Conservation (phyloP, 2,888 invertebrate genomes). For the Habroteleia sp. region DNA sequence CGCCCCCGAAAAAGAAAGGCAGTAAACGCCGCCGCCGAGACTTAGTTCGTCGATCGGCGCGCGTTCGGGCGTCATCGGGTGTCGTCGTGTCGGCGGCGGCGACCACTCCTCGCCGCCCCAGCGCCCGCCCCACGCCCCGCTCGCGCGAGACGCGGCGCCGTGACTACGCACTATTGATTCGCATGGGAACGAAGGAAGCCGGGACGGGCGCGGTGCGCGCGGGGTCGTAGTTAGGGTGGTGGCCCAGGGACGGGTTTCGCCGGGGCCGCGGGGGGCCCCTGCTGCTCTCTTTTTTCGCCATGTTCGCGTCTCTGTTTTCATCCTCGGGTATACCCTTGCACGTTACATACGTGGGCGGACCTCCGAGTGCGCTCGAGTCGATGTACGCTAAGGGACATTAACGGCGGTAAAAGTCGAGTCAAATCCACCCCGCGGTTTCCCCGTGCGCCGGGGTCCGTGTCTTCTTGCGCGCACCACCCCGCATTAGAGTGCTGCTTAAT, state of each 20-base stretch:
- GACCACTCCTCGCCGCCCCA: slow-evolving; percentile 65
- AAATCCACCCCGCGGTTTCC: slow-evolving; percentile 5
- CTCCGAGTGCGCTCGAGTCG: slow-evolving; percentile 55
- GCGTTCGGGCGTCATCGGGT: slow-evolving; percentile 73
- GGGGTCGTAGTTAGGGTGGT: slow-evolving; percentile 62
- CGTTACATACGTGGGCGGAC: slow-evolving; percentile 51
- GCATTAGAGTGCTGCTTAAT: slow-evolving; percentile 47
- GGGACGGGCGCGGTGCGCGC: slow-evolving; percentile 66
- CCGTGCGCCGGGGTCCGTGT: not conserved
- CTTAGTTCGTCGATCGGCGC: slow-evolving; percentile 72
- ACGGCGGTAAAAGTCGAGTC: slow-evolving; percentile 62
- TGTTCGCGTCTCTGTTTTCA: not conserved
- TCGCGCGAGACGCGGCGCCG: slow-evolving; percentile 70
- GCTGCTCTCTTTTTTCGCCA: slow-evolving; percentile 23
- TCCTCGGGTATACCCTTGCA: slow-evolving; percentile 32
- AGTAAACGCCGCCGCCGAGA: slow-evolving; percentile 61
- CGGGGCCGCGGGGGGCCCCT: slow-evolving; percentile 35
- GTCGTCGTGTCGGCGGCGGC: slow-evolving; percentile 68
- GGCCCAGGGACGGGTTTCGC: slow-evolving; percentile 63
- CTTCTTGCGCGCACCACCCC: slow-evolving; percentile 35
- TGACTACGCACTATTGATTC: slow-evolving; percentile 80
- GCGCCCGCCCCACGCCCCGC: slow-evolving; percentile 23
- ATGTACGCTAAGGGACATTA: slow-evolving; percentile 61
- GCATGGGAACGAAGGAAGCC: slow-evolving; percentile 70
- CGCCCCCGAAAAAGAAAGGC: slow-evolving; percentile 32